Evolutionary conservation across 2,888 invertebrate species (phyloP).

Genomic region (Rosalia funebris): DNA sequence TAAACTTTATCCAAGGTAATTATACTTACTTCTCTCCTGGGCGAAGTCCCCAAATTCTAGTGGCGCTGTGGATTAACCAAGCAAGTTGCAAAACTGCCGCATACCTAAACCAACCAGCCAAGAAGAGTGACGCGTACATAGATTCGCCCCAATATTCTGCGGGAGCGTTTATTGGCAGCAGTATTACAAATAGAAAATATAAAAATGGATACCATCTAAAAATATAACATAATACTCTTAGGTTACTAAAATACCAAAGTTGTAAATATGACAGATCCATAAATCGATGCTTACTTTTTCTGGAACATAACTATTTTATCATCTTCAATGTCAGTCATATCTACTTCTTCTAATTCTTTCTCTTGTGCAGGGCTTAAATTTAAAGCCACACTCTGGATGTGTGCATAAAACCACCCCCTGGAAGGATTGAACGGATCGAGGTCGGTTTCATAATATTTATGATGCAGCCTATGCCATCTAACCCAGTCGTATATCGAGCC

Average conservation of each 20-base stretch:
- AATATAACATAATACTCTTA: slow-evolving; percentile 1
- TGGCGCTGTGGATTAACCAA: slow-evolving; percentile 79
- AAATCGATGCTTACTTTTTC: slow-evolving; percentile 69
- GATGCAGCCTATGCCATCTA: slow-evolving; percentile 82
- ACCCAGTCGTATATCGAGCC: slow-evolving; percentile 89
- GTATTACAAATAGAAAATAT: slow-evolving; percentile 71
- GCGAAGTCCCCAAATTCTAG: slow-evolving; percentile 77
- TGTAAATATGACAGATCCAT: background rate
- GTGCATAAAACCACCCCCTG: slow-evolving; percentile 84
- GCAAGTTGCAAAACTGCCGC: slow-evolving; percentile 72
- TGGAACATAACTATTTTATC: slow-evolving; percentile 87
- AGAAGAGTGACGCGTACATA: slow-evolving; percentile 70
- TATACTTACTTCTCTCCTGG: slow-evolving; percentile 75
- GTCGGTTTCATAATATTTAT: slow-evolving; percentile 79
- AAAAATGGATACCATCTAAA: slow-evolving; percentile 76
- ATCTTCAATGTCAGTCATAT: slow-evolving; percentile 81
- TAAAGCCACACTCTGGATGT: slow-evolving; percentile 76
- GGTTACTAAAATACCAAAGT: background rate
- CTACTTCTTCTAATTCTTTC: slow-evolving; percentile 72
- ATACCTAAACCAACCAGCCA: slow-evolving; percentile 77
- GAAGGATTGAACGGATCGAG: slow-evolving; percentile 84
- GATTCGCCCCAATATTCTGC: slow-evolving; percentile 83
- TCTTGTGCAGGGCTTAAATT: slow-evolving; percentile 74
- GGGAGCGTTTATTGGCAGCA: slow-evolving; percentile 81
- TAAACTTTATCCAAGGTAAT: too few species aligned